Base-by-base conservation (phyloP, 2,113 vertebrate genomes). In the Sialia sialis region DNA sequence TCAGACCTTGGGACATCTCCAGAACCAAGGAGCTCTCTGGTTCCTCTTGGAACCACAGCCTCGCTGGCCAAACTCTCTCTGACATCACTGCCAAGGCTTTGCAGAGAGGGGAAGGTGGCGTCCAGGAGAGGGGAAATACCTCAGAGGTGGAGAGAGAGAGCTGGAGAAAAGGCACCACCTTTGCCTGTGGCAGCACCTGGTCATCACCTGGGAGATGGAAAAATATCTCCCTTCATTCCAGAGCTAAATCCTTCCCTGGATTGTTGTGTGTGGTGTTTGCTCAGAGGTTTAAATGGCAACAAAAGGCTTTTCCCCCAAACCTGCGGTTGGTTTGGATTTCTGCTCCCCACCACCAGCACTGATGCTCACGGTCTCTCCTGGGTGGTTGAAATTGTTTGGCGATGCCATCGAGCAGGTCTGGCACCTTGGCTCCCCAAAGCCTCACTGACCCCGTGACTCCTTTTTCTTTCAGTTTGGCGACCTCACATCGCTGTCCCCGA, bases 381-480 rank as follows among this genome's bases (percentile, higher is more conserved):
- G 49, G 43, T 4, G 2, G 32, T 16, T 51, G 38, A 43, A 49
- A 55, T 15, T 13, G 22, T 46, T 76, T 7, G 41, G 66, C 16
- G 59, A 36, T 41, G 25, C 36, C 62, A 34, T 2, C 3, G 11
- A 58, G 67, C 51, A 44, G n/a, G 6, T 59, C 46, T 81, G 82
- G 7, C 13, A 1, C 77, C 11, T 52, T 1, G 17, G 16, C 17
- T 43, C 44, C 52, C 41, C 49, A 7, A 2, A 85, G 15, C 67
- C 51, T 51, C 69, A 3, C 91, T 83, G 69, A 93, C 77, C 32
- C 62, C 21, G 16, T 11, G 43, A 41, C 51, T 83, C 68, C 96
- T 95, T 92, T 79, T 5, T 46, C 80, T 98, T 97, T 25, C 98
- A 99, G 99, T 99, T 99, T 95, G 99, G 98, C 41, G 99, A 99